Percentiles rank a stretch among this genome's conserved stretches.
Conservation (phyloP, 2,797 vertebrate species). For the Oryzias sinensis region DNA sequence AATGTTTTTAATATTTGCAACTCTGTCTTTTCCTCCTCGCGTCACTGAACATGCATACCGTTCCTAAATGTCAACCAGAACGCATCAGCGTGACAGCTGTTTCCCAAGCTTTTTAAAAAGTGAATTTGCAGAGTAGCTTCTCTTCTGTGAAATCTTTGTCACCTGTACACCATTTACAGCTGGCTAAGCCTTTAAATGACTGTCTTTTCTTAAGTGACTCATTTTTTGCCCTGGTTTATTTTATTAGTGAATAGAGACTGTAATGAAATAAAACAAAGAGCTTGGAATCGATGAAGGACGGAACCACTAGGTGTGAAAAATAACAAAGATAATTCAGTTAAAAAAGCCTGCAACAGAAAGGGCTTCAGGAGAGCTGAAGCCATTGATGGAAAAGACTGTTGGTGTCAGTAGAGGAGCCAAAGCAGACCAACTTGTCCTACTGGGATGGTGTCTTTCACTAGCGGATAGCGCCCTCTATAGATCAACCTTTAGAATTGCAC, state of each 20-base stretch:
- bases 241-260: constrained; percentile 26
- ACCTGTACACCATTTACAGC: constrained; percentile 26
- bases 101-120: constrained; percentile 34
- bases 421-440: not conserved
- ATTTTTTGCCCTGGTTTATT: constrained; percentile 33
- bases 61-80: constrained; percentile 28
- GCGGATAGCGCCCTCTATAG: constrained; percentile 39
- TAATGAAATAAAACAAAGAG: constrained; percentile 33
- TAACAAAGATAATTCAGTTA: constrained; percentile 37
- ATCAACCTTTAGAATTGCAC: constrained; percentile 50
- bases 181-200: constrained; percentile 14
- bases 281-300: constrained; percentile 59
- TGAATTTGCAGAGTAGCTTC: constrained; percentile 23
- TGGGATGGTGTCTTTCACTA: constrained; percentile 21
- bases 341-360: constrained; percentile 39
- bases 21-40: constrained; percentile 15
- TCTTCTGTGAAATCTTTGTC: constrained; percentile 18
- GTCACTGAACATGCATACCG: constrained; percentile 22
- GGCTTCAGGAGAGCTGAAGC: constrained; percentile 24
- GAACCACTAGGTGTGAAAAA: constrained; percentile 52
- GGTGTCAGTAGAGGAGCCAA: constrained; percentile 46
- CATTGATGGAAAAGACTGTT: constrained; percentile 45
- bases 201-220: constrained; percentile 25
- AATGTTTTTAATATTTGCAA: constrained; percentile 22
- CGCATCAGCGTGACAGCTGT: constrained; percentile 59